Evolutionary conservation across 1,140 invertebrate species (phyloP).

Genomic region (Lordiphosa collinella): DNA sequence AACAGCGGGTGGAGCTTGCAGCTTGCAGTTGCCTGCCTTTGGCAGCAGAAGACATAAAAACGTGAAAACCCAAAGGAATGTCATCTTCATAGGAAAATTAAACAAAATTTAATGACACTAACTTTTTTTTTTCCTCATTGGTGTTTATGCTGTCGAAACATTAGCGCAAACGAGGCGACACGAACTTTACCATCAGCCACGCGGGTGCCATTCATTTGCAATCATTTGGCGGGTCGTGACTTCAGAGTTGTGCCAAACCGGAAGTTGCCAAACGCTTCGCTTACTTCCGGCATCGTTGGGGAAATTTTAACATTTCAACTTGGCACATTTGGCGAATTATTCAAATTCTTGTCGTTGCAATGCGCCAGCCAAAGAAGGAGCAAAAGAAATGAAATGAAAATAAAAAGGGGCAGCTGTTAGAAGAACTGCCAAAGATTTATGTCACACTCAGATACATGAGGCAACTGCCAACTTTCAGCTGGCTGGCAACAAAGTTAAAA

Average conservation of each 20-base stretch:
- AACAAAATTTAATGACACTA: too few species aligned
- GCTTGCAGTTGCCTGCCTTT: too few species aligned
- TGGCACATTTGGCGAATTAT: slow-evolving; percentile 75
- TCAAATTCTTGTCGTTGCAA: slow-evolving; percentile 77
- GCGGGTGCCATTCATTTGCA: slow-evolving; percentile 68
- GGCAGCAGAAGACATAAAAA: too few species aligned
- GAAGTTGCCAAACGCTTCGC: slow-evolving; percentile 63
- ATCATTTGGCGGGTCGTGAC: slow-evolving; percentile 72
- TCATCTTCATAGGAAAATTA: too few species aligned
- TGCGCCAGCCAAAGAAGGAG: slow-evolving; percentile 14
- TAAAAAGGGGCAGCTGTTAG: slow-evolving; percentile 12
- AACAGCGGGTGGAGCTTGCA: too few species aligned
- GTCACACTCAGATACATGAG: slow-evolving; percentile 23
- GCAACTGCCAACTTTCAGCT: slow-evolving; percentile 14
- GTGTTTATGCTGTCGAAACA: slow-evolving; percentile 55
- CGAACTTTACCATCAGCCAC: slow-evolving; percentile 22
- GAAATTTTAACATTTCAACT: slow-evolving; percentile 77
- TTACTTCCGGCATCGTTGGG: slow-evolving; percentile 58
- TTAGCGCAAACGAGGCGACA: slow-evolving; percentile 69
- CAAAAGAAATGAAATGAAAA: slow-evolving; percentile 24
- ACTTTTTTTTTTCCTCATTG: too few species aligned
- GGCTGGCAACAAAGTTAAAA: slow-evolving; percentile 51
- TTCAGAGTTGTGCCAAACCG: slow-evolving; percentile 61
- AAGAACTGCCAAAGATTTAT: slow-evolving; percentile 68
- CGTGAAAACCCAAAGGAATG: too few species aligned